Evolutionary conservation across 2,113 vertebrate species (phyloP).

Genomic region (Ciconia maguari): DNA sequence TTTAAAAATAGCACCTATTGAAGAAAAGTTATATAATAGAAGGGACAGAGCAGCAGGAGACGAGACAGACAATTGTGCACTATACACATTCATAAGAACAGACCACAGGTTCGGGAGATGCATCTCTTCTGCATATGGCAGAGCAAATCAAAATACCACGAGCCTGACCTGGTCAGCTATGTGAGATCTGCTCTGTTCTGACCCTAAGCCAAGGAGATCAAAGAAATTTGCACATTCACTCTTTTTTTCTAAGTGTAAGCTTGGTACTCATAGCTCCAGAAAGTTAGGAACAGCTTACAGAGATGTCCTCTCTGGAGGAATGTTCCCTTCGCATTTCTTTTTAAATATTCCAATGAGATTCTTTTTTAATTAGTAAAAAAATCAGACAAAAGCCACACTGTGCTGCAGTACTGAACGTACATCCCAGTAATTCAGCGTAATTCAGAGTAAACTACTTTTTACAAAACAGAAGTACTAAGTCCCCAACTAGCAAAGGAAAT

Average conservation of each 20-base stretch:
- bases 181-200: neutral
- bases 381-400: neutral
- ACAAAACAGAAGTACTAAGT: neutral
- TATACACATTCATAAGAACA: neutral
- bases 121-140: neutral
- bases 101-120: neutral
- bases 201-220: neutral
- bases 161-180: neutral
- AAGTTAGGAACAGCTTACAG: neutral
- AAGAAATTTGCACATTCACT: neutral
- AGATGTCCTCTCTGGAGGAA: neutral
- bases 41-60: neutral
- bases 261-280: neutral
- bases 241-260: neutral
- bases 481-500: neutral
- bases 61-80: neutral
- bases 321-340: neutral
- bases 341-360: neutral
- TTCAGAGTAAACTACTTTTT: neutral
- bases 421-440: neutral
- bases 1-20: neutral
- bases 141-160: neutral
- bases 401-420: neutral
- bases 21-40: neutral
- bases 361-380: neutral